Evolutionary conservation across 2,888 invertebrate species (phyloP), one percentile per base, ranked within the genome.

Genomic region (Lasioglossum calceatum): DNA sequence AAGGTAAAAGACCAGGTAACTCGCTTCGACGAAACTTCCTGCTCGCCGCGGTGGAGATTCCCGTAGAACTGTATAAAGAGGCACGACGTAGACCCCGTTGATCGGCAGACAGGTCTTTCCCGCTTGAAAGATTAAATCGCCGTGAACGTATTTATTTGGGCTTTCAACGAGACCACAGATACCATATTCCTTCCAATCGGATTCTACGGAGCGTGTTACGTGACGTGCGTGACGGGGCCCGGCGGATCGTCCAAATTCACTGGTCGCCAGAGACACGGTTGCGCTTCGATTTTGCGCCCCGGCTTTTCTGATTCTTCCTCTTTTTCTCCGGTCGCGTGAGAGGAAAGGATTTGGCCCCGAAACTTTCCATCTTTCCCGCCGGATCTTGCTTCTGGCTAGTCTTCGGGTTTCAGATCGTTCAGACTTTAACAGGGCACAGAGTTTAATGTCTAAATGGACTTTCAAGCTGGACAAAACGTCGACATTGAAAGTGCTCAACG

Each of bases 1-100:
- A 90, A 87, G 82, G 91, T 91, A 92, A 92, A 93, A 92, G 92
- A 92, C 87, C 92, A 88, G 89, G 89, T 92, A 93, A 93, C 92
- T 92, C 89, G 87, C 88, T 92, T 92, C 87, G 71, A 77, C 76
- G 82, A 83, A 88, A 90, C 79, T 92, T 91, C 86, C 81, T 75
- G 80, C 70, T 58, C 64, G 58, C 61, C 61, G 39, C 64, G 58
- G 44, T 44, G n/a, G 67, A n/a, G 72, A 72, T 14, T 19, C 54
- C 27, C 16, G 73, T 67, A 42, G 42, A 70, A 36, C 47, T 36
- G 78, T 67, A 79, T 54, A 85, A 76, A 84, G 78, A 78, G 47
- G 27, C 36, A 70, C 50, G 81, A 77, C 76, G 78, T 72, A 67
- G 73, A 71, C 36, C 71, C n/a, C 42, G 42, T 71, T n/a, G 64